phyloP scores from a whole-genome alignment of 2,797 vertebrate species.

The Sebastolobus altivelis region DNA sequence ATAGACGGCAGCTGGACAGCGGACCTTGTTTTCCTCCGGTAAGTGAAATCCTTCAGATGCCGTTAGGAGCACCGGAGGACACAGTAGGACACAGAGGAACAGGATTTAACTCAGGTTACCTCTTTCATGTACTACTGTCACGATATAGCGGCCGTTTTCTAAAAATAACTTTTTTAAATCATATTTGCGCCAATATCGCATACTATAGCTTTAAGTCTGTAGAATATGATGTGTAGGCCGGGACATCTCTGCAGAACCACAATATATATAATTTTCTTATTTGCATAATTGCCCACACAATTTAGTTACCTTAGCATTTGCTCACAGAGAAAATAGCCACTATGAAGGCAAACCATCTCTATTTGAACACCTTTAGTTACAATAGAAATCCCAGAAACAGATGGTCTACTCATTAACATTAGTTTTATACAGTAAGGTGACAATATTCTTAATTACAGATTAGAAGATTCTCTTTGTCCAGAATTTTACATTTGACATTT shows the following conservation, averaged over 20 bases:
- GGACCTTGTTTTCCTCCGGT: no score
- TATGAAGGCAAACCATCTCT: conserved; percentile 9
- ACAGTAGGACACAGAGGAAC: no score
- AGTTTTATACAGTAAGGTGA: neutral
- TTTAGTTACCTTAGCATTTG: conserved; percentile 5
- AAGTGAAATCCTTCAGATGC: no score
- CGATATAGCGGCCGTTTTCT: no score
- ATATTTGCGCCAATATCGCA: no score
- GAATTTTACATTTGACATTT: neutral
- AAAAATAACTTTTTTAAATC: no score
- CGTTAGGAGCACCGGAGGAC: no score
- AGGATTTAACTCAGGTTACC: no score
- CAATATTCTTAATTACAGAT: neutral
- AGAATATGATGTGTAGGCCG: no score
- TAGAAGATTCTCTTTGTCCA: neutral
- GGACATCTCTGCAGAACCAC: neutral
- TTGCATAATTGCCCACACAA: conserved; percentile 1
- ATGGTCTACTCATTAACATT: neutral
- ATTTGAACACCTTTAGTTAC: conserved; percentile 2
- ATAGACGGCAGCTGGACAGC: no score
- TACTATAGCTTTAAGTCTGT: no score
- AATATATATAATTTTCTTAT: conserved; percentile 12
- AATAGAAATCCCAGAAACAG: conserved; percentile 2
- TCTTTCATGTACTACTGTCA: no score
- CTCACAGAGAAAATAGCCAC: conserved; percentile 7